Conservation (phyloP, 2,113 vertebrate species). For the Malurus elegans region DNA sequence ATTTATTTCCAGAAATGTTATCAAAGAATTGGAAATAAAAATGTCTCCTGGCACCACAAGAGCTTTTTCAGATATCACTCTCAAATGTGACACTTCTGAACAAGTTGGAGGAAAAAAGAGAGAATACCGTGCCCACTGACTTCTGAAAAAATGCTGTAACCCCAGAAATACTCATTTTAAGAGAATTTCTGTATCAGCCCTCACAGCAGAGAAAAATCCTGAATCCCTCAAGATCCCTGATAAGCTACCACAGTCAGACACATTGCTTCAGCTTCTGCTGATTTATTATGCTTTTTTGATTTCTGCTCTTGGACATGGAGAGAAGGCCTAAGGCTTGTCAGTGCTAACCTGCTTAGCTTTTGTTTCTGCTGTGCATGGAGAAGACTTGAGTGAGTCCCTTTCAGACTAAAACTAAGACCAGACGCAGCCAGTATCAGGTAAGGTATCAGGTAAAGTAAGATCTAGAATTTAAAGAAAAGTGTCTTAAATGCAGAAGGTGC, state of each 20-base stretch:
- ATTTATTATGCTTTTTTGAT: neutral
- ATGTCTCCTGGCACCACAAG: neutral
- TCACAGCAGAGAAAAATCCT: neutral
- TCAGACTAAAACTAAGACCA: neutral
- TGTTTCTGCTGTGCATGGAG: neutral
- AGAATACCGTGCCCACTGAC: neutral
- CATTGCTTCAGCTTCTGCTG: neutral
- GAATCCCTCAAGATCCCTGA: neutral
- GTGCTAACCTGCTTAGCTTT: neutral
- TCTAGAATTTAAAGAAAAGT: neutral
- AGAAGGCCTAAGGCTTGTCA: neutral
- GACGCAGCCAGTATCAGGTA: neutral
- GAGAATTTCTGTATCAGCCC: neutral
- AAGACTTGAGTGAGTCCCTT: neutral
- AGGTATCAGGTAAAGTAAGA: neutral
- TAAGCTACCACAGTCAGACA: neutral
- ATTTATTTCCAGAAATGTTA: slow-evolving; percentile 15
- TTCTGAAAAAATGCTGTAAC: neutral
- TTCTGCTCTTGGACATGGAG: neutral
- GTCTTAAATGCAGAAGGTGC: neutral
- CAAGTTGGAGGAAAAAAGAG: neutral
- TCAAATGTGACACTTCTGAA: neutral
- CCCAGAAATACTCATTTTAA: neutral
- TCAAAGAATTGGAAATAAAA: slow-evolving; percentile 24
- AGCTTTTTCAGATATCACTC: neutral